Percentiles rank a stretch among this genome's conserved stretches.
Evolutionary conservation across 1,140 invertebrate species (phyloP).

Genomic region (Drosophila ananassae): DNA sequence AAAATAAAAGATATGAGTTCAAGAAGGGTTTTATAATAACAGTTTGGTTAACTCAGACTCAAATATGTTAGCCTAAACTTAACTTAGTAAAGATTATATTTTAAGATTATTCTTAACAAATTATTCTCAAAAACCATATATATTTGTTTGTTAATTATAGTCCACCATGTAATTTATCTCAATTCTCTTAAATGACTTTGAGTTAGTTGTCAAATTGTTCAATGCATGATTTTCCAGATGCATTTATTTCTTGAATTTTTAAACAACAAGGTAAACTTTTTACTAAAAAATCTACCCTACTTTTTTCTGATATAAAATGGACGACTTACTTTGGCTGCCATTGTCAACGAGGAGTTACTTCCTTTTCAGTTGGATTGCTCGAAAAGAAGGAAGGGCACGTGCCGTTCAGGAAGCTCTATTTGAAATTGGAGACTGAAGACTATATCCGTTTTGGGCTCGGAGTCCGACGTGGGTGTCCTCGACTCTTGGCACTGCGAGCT

Average conservation of each 20-base stretch:
- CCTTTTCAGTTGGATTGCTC: conserved; percentile 21
- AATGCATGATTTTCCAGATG: too few relatives aligned
- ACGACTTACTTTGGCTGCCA: conserved; percentile 80
- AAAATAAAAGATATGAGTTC: background rate
- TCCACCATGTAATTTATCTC: too few relatives aligned
- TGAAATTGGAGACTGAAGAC: conserved; percentile 27
- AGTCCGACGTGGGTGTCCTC: conserved; percentile 27
- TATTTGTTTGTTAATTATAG: too few relatives aligned
- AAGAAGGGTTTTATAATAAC: background rate
- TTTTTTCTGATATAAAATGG: background rate
- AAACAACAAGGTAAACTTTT: too few relatives aligned
- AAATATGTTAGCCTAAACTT: too few relatives aligned
- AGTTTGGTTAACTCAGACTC: background rate
- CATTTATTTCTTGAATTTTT: too few relatives aligned
- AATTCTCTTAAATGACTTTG: too few relatives aligned
- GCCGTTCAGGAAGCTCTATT: conserved; percentile 16
- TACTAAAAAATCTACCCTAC: too few relatives aligned
- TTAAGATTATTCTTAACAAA: too few relatives aligned
- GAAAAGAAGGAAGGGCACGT: conserved; percentile 26
- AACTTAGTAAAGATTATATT: too few relatives aligned
- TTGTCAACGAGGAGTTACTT: conserved; percentile 42
- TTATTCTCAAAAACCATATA: too few relatives aligned
- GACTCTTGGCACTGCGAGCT: conserved; percentile 48
- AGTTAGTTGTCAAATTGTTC: too few relatives aligned
- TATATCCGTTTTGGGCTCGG: conserved; percentile 28